Conservation (phyloP, 2,888 invertebrate species). For the Macrophya alboannulata region DNA sequence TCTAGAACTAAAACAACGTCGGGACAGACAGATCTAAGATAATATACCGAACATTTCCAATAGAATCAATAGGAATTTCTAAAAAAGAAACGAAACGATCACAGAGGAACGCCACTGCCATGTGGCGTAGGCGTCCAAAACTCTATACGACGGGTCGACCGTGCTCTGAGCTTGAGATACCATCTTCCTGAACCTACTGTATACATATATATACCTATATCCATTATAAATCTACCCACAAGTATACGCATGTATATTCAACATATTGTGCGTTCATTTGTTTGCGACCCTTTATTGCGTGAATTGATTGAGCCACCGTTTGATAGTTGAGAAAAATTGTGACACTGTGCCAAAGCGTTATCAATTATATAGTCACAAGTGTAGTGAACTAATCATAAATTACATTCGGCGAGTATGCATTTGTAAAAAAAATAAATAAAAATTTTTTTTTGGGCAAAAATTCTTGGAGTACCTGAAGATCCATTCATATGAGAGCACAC, state of each 20-base stretch:
- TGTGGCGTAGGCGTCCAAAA: conserved; percentile 53
- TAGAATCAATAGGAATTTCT: conserved; percentile 51
- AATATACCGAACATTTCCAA: conserved; percentile 49
- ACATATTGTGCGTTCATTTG: conserved; percentile 17
- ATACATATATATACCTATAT: neutral
- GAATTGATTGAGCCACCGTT: conserved; percentile 42
- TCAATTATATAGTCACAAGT: conserved; percentile 9
- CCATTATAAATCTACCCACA: conserved; percentile 48
- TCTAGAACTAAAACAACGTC: conserved; percentile 17
- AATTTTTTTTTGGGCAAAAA: neutral
- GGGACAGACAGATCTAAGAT: conserved; percentile 40
- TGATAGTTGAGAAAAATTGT: conserved; percentile 43
- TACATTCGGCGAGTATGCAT: neutral
- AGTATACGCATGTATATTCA: conserved; percentile 1
- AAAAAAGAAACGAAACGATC: conserved; percentile 43
- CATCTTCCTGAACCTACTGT: conserved; percentile 34
- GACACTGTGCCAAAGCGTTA: conserved; percentile 27
- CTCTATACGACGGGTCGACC: conserved; percentile 29
- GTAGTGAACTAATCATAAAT: conserved; percentile 3
- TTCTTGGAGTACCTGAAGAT: neutral
- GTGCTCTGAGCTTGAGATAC: conserved; percentile 46
- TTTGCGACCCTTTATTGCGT: conserved; percentile 20
- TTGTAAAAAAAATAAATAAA: neutral
- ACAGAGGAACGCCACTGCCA: conserved; percentile 37
- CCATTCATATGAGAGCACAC: neutral